These are phyloP conservation scores for Ciconia boyciana DNA, from an alignment of 2,113 vertebrate species.

Conservation along the genomic window DNA sequence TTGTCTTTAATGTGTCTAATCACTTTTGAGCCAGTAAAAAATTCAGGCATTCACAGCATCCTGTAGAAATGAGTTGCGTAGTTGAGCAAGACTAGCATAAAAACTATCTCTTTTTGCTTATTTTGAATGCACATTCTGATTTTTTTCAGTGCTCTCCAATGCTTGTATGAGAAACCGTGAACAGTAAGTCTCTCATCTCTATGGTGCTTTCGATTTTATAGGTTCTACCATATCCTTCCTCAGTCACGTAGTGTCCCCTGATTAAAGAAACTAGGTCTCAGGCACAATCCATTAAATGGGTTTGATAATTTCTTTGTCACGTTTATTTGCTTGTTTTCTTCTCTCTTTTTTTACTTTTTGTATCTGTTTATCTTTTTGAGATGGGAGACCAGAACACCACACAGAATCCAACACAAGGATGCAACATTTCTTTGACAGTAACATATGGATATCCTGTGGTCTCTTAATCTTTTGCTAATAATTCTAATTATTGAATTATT, in stretches of 20 bases:
- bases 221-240: background rate
- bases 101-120: background rate
- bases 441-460: background rate
- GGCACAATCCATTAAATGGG: background rate
- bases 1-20: background rate
- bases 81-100: background rate
- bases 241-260: background rate
- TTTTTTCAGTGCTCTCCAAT: background rate
- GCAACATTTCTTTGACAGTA: background rate
- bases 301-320: background rate
- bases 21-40: background rate
- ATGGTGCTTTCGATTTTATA: rapidly evolving
- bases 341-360: background rate
- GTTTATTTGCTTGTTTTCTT: background rate
- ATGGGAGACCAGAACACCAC: background rate
- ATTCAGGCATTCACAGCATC: background rate
- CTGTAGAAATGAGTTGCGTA: background rate
- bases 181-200: background rate
- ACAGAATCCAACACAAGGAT: background rate
- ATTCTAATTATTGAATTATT: background rate
- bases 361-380: background rate
- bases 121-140: background rate
- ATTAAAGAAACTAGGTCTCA: background rate
- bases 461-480: background rate
- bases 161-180: background rate